A percentile compares a stretch with the other conserved stretches of the same genome.
Conservation (phyloP, 1,140 invertebrate species). For the Drosophila albomicans region DNA sequence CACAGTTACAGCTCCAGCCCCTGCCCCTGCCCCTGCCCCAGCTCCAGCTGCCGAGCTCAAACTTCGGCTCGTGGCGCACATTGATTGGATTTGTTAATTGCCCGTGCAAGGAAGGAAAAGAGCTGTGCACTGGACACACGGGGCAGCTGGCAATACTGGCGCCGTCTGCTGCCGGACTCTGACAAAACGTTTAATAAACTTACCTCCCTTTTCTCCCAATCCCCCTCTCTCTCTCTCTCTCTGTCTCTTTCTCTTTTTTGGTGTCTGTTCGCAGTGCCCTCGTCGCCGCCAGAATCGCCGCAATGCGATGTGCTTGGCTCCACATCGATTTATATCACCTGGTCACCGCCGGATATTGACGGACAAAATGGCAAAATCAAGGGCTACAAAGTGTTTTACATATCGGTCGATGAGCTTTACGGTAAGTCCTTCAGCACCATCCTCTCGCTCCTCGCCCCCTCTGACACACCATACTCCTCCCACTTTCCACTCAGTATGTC, state of each 20-base stretch:
- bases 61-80: conserved; percentile 42
- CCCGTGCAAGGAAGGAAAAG: conserved; percentile 57
- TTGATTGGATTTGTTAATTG: conserved; percentile 83
- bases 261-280: conserved; percentile 88
- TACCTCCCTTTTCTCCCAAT: background rate
- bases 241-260: background rate
- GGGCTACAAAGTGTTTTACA: conserved; percentile 94
- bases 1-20: background rate
- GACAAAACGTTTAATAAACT: conserved; percentile 67
- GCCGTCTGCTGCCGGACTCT: conserved; percentile 18
- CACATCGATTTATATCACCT: conserved; percentile 93
- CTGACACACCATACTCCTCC: background rate
- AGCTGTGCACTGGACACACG: conserved; percentile 1
- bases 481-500: background rate
- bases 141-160: background rate
- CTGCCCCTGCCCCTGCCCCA: background rate
- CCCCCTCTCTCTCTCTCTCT: background rate
- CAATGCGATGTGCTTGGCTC: conserved; percentile 92
- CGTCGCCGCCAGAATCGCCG: conserved; percentile 91
- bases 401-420: conserved; percentile 89
- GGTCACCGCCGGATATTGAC: conserved; percentile 92
- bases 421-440: conserved; percentile 85
- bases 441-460: background rate
- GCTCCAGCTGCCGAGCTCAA: background rate
- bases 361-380: conserved; percentile 94